Percentiles rank a stretch among this genome's conserved stretches.
These are phyloP conservation scores for Synergus itoensis DNA, from an alignment of 2,888 invertebrate species.

Conservation along the genomic window DNA sequence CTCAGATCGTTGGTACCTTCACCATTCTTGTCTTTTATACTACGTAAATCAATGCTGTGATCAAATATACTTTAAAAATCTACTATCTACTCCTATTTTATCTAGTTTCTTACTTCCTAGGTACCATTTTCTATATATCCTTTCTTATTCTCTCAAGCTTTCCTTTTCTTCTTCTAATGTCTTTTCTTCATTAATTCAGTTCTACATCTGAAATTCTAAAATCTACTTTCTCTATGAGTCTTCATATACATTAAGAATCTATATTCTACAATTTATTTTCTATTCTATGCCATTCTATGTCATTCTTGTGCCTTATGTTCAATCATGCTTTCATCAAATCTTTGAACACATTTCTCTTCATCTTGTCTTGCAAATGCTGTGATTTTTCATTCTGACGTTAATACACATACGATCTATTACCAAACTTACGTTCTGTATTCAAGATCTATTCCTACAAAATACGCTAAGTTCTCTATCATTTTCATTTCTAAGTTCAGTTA, in stretches of 20 bases:
- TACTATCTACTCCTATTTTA: constrained; percentile 5
- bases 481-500: constrained; percentile 17
- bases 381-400: constrained; percentile 15
- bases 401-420: background rate
- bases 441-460: constrained; percentile 3
- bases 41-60: constrained; percentile 26
- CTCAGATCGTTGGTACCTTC: constrained; percentile 22
- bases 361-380: constrained; percentile 40
- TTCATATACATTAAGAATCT: background rate
- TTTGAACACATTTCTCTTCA: background rate
- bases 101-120: constrained; percentile 33
- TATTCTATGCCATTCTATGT: background rate
- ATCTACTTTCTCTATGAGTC: background rate
- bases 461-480: constrained; percentile 5
- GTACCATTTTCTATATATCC: background rate
- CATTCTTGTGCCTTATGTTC: constrained; percentile 5
- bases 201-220: background rate
- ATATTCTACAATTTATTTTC: background rate
- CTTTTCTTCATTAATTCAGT: background rate
- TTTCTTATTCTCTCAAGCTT: background rate
- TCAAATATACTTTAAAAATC: constrained; percentile 37
- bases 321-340: background rate
- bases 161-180: background rate
- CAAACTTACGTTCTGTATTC: constrained; percentile 16
- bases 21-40: constrained; percentile 21